These are phyloP conservation scores for Rosalia funebris DNA, from an alignment of 2,888 invertebrate species.

Conservation along the genomic window DNA sequence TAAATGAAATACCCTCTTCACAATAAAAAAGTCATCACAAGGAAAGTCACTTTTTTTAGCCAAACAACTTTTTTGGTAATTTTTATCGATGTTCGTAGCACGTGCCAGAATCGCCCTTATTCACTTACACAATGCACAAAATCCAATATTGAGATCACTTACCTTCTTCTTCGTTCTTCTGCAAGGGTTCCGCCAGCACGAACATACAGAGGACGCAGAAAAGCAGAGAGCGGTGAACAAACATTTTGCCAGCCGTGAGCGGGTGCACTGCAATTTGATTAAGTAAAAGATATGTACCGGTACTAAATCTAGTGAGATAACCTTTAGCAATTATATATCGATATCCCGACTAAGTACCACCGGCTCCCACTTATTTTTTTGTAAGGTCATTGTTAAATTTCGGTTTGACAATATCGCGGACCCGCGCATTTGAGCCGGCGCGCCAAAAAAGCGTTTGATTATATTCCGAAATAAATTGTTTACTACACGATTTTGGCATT, in stretches of 20 bases:
- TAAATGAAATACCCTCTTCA: too few relatives aligned
- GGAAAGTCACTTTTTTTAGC: too few relatives aligned
- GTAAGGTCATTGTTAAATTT: constrained; percentile 24
- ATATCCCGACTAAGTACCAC: constrained; percentile 1
- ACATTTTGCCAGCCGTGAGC: constrained; percentile 12
- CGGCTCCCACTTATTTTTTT: constrained; percentile 20
- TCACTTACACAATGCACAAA: too few relatives aligned
- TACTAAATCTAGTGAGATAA: constrained; percentile 18
- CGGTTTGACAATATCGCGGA: constrained; percentile 5
- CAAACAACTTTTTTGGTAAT: too few relatives aligned
- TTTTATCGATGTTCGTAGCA: too few relatives aligned
- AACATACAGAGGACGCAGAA: constrained; percentile 4
- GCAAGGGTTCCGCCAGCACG: constrained; percentile 4
- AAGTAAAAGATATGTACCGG: constrained; percentile 18
- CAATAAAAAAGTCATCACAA: too few relatives aligned
- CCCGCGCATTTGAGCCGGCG: background rate
- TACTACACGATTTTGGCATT: background rate
- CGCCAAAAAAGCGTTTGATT: background rate
- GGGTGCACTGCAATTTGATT: constrained; percentile 6
- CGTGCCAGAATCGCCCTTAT: too few relatives aligned
- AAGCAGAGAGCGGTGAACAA: constrained; percentile 15
- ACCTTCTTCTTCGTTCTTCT: constrained; percentile 27
- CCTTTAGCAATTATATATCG: constrained; percentile 25
- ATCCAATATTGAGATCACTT: too few relatives aligned
- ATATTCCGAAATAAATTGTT: constrained; percentile 9